Evolutionary conservation across 1,140 invertebrate genomes (phyloP), one percentile per base, ranked within the genome.

Genomic region (Pseudoatta argentina): DNA sequence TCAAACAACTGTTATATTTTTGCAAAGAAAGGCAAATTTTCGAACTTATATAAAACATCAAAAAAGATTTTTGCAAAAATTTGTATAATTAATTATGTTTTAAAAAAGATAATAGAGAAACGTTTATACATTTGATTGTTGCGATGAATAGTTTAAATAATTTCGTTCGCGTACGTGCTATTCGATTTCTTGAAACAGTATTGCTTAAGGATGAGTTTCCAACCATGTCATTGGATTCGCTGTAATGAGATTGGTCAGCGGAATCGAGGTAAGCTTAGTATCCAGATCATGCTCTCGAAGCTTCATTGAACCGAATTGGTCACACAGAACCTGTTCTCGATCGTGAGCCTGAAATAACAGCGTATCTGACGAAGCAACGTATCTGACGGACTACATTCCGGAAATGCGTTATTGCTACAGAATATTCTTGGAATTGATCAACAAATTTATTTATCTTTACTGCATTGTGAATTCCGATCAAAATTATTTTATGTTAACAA

Each of bases 221-320:
- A 78, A 86, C 79, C 79, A 72, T 86, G 73, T 89, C 82, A 48
- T 67, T 48, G 69, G 51, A 63, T 64, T 81, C 30, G 64, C 30
- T 48, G 66, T 89, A 88, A 89, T 89, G 88, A 89, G 85, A 89
- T 89, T 82, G 88, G 85, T 82, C 88, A 75, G 86, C 86, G 63
- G 67, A 83, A 83, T 73, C 51, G 73, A 57, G 77, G 16, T 30
- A 18, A 66, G 75, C 24, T 85, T 78, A 66, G 57, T 78, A 78
- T 57, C 59, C 59, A 86, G 57, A 72, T 83, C 88, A 81, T 87
- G 85, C 63, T 75, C 78, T 73, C 66, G 59, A 48, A 83, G 87
- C 87, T 87, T 67, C 78, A 89, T 89, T 57, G 72, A 69, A 89
- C 75, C 66, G 71, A 75, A 69, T 87, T 89, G 78, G 88, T 87